These are phyloP conservation scores for Acanthaster planci DNA, from an alignment of 35 echinoderm and acorn worm species.

Conservation along the genomic window DNA sequence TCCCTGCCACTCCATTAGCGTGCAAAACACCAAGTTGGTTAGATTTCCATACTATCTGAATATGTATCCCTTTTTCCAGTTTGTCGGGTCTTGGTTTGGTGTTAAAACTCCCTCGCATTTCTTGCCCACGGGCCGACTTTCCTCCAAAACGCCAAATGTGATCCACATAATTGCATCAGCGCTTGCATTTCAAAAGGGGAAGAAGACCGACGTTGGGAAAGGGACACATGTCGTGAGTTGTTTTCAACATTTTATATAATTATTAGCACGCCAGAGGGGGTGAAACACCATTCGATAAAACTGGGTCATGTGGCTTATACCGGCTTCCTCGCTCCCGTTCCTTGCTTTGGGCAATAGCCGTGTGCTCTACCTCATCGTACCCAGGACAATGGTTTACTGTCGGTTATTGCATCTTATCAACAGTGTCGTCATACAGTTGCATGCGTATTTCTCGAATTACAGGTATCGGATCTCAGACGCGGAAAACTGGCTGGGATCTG, in stretches of 20 bases:
- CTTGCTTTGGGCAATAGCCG: no score
- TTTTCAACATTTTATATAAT: slow-evolving; percentile 20
- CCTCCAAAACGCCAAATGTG: not conserved
- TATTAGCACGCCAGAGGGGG: not conserved
- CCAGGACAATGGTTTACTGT: no score
- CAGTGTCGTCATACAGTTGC: no score
- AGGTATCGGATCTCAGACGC: no score
- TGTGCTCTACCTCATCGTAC: no score
- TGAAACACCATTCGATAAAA: slow-evolving; percentile 13
- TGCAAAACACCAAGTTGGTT: not conserved
- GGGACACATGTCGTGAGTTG: not conserved
- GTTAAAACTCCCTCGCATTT: not conserved
- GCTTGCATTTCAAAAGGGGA: not conserved
- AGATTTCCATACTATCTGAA: slow-evolving; percentile 23
- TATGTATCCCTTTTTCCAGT: slow-evolving; percentile 12
- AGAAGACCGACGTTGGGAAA: not conserved
- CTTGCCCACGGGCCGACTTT: not conserved
- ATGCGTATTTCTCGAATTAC: no score
- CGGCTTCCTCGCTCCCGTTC: not conserved
- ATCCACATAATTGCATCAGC: slow-evolving; percentile 1
- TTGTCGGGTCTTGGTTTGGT: not conserved
- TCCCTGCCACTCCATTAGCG: not conserved
- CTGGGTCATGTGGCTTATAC: slow-evolving; percentile 15
- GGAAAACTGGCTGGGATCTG: no score
- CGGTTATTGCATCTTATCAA: no score